Percentiles rank a stretch among this genome's conserved stretches.
phyloP scores from a whole-genome alignment of 2,113 vertebrate genomes.

The Amazona vittata region DNA sequence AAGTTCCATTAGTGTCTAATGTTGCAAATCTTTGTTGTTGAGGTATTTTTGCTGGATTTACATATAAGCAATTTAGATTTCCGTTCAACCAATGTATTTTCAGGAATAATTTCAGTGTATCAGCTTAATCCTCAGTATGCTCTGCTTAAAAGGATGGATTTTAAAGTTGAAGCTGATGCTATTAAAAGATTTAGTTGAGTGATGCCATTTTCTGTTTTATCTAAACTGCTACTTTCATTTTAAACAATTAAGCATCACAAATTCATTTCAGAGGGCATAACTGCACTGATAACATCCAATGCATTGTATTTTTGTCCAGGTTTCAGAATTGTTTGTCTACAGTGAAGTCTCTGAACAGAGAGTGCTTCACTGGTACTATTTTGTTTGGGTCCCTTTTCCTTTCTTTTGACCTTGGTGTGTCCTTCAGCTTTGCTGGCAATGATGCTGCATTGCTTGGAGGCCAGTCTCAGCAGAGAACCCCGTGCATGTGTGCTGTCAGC shows the following conservation, averaged over 20 bases:
- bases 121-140: neutral
- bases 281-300: neutral
- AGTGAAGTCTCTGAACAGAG: neutral
- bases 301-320: neutral
- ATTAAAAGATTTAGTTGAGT: conserved; percentile 3
- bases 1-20: accelerated
- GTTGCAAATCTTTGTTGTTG: neutral
- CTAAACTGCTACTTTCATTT: neutral
- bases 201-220: neutral
- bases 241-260: neutral
- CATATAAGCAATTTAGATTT: neutral
- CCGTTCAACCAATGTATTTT: neutral
- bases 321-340: neutral
- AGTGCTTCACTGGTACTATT: accelerated
- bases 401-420: conserved; percentile 40
- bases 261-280: neutral
- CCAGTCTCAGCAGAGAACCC: neutral
- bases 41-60: neutral
- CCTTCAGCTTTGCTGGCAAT: neutral
- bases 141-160: neutral
- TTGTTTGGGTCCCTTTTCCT: accelerated
- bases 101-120: neutral
- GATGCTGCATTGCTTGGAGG: neutral
- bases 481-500: neutral
- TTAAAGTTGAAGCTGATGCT: neutral